Base-by-base conservation (phyloP, 2,888 invertebrate species). In the Alcis repandata region DNA sequence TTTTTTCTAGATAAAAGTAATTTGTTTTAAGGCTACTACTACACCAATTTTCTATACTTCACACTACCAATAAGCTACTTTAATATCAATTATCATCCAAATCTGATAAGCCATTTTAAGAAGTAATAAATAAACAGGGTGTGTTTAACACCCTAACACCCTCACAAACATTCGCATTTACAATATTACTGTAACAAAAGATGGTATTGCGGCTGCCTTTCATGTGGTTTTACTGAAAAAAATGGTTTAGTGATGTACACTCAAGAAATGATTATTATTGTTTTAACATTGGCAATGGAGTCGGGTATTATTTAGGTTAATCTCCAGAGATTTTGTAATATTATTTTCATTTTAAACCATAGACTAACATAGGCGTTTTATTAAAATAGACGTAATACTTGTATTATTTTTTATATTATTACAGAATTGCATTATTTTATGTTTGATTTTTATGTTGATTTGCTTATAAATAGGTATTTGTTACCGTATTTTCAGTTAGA, bases 401-500 rank as follows among this genome's bases (percentile, higher is more conserved):
- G 15, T 4, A 40, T 10, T 15, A 9, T 41, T n/a, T 41, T 45
- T 45, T 59, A 43, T 49, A 43, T 15, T 45, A 36, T 59, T 27
- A 11, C 40, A 43, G 41, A 41, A 45, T n/a, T 45, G 52, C 52
- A 45, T 52, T 52, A 57, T 43, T 51, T 51, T 17, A 27, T 27
- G 19, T 58, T 49, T 43, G 8, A 15, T 9, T 32, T 58, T 59
- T 43, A 43, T 51, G 41, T 60, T 53, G 27, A 40, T 17, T 48
- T 20, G 4, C 27, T 53, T 33, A 33, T 19, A 53, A 43, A 13
- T 33, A 33, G 40, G 40, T 45, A 52, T 53, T 45, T 38, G 60
- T 60, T 60, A 60, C 61, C 48, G 40, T 48, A 51, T 19, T 48
- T 52, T 27, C 15, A 48, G 48, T 48, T 15, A 8, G 15, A 48